Conservation (phyloP, 2,888 invertebrate species). For the Anagyrus pseudococci region DNA sequence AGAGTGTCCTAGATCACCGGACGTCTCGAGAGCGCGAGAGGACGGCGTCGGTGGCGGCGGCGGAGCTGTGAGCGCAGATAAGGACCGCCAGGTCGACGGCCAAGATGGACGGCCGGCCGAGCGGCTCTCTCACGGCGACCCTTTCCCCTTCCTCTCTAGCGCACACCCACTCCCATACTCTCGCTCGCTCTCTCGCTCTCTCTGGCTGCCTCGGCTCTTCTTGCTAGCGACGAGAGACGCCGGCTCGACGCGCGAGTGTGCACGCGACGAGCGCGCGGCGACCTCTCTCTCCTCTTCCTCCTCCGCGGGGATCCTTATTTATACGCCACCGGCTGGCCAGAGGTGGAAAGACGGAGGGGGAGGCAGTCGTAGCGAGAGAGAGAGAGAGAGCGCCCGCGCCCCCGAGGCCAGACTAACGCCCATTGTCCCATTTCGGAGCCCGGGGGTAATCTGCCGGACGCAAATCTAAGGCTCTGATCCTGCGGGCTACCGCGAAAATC, state of each 20-base stretch:
- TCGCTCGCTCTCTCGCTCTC: conserved; percentile 18
- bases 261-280: background rate
- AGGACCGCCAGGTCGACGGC: conserved; percentile 61
- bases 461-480: conserved; percentile 63
- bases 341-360: conserved; percentile 7
- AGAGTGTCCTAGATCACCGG: conserved; percentile 59
- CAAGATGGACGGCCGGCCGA: conserved; percentile 60
- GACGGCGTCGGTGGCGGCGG: conserved; percentile 39
- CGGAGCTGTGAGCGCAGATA: conserved; percentile 62
- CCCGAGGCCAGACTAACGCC: conserved; percentile 60
- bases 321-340: conserved; percentile 24
- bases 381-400: conserved; percentile 49
- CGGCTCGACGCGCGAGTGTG: no score
- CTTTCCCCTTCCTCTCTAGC: conserved; percentile 45
- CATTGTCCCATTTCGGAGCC: conserved; percentile 58
- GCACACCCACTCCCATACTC: conserved; percentile 46
- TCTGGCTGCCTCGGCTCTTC: background rate
- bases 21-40: conserved; percentile 52
- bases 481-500: conserved; percentile 62
- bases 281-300: conserved; percentile 13
- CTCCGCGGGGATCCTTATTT: conserved; percentile 37
- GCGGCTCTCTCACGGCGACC: conserved; percentile 54
- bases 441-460: conserved; percentile 61
- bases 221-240: conserved; percentile 21
- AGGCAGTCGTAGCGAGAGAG: no score